Evolutionary conservation across 1,140 invertebrate genomes (phyloP), one percentile per base, ranked within the genome.

Genomic region (Proctacanthus coquilletti): DNA sequence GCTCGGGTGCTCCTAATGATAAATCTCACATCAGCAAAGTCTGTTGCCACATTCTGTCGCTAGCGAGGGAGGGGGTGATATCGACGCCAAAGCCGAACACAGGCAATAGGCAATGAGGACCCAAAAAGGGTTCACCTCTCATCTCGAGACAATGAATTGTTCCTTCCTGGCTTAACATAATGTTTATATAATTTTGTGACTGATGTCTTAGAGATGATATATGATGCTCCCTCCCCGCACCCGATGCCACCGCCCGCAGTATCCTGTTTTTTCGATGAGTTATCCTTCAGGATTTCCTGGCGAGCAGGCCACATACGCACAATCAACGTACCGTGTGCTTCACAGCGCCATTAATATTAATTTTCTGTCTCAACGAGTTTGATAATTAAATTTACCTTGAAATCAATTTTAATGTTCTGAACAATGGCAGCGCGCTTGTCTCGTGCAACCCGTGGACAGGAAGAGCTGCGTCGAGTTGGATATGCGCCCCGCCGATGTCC

Each of bases 141-240:
- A n/a, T n/a, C n/a, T n/a, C n/a, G n/a, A n/a, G n/a, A n/a, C n/a
- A n/a, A n/a, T n/a, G n/a, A n/a, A n/a, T n/a, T n/a, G n/a, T n/a
- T n/a, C n/a, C n/a, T n/a, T n/a, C n/a, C n/a, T n/a, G n/a, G 23
- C 23, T 27, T 27, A 27, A 27, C 23, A 27, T 27, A 27, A 27
- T 27, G 23, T 27, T 27, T 27, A 27, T 27, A 27, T 27, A 27
- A 27, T 27, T 27, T 27, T 27, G 23, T 27, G 23, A 27, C 23
- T 27, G 23, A 27, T 27, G 23, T 27, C 23, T 13, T 27, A 9
- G 13, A 27, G 23, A 27, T 27, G 23, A 27, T 27, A 13, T 27
- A 27, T 27, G 23, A 27, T 27, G 13, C 23, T 27, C 13, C 8
- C 23, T 27, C 13, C 23, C 23, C 13, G 8, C 23, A 27, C 23